Base-by-base conservation (phyloP, 2,113 vertebrate genomes). In the Ia io region DNA sequence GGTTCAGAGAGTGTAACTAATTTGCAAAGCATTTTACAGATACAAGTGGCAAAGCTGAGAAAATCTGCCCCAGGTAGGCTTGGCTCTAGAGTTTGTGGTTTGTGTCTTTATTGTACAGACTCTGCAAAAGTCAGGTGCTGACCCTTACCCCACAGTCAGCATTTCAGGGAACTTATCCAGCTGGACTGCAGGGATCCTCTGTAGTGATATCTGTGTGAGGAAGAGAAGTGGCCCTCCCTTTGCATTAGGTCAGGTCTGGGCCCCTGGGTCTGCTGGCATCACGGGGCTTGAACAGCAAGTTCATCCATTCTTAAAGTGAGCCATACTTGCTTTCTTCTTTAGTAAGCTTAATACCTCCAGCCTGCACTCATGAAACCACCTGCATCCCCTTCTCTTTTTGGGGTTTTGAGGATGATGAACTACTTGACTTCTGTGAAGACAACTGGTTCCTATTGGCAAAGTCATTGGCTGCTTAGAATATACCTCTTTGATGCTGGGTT, bases 401-500 rank as follows among this genome's bases (percentile, higher is more conserved):
- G 74, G 28, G 30, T 17, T 80, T 93, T 74, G 73, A 94, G 44
- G 56, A 35, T 96, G 78, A 96, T 96, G 94, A 92, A 80, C 78
- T 96, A 3, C 77, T 96, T 95, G 35, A 67, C 20, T 91, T 86
- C 49, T 37, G 13, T 65, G 74, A 85, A 92, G 80, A 86, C 67
- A 88, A 80, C 47, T 37, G 49, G 18, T 84, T 96, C 70, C 74
- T 69, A 49, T 69, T 35, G 42, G 84, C 77, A 61, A 91, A 95
- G 51, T 95, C 76, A n/a, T 63, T 32, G 16, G 37, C 32, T 74
- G 74, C 76, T 63, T 96, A 87, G 91, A 69, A 91, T 94, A 96
- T 88, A 51, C 51, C 76, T 71, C 47, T 79, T 90, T 95, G 96
- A 96, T 78, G 94, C 97, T 98, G 70, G 87, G 95, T 93, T 98